These are phyloP conservation scores for Uromys caudimaculatus DNA, from an alignment of 2,797 vertebrate genomes.

Conservation along the genomic window DNA sequence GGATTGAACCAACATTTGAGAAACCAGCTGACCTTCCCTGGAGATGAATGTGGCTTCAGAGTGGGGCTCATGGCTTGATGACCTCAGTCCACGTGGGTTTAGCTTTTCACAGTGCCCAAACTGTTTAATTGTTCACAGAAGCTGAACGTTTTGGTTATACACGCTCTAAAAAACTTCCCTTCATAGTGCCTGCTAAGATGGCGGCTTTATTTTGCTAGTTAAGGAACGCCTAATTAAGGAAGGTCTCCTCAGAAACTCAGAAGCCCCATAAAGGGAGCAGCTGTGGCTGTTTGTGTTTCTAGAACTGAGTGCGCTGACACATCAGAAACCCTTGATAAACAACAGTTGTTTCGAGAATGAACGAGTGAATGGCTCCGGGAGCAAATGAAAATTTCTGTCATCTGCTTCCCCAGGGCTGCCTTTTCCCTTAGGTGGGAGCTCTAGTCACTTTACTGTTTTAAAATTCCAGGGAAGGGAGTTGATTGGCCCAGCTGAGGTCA, in stretches of 20 bases:
- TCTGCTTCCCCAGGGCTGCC: not conserved
- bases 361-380: constrained; percentile 17
- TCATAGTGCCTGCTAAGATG: not conserved
- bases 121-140: not conserved
- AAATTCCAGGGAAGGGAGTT: not conserved
- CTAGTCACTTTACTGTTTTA: not conserved
- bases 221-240: not conserved
- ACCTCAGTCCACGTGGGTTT: not conserved
- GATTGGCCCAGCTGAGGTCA: not conserved
- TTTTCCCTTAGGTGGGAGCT: not conserved
- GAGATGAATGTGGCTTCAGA: not conserved
- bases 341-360: constrained; percentile 15
- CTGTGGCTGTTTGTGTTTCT: not conserved
- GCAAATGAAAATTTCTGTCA: not conserved
- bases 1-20: not conserved
- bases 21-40: not conserved
- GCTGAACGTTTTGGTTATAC: not conserved
- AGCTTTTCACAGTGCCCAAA: not conserved
- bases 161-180: not conserved
- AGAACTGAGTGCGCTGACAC: not conserved
- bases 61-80: not conserved
- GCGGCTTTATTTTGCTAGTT: constrained; percentile 24
- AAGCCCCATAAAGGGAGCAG: not conserved
- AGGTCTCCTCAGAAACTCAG: not conserved
- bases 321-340: not conserved